Percentiles rank a stretch among this genome's conserved stretches.
These are phyloP conservation scores for Stichodactyla helianthus DNA, from an alignment of 64 coral and sea anemone species.

Conservation along the genomic window DNA sequence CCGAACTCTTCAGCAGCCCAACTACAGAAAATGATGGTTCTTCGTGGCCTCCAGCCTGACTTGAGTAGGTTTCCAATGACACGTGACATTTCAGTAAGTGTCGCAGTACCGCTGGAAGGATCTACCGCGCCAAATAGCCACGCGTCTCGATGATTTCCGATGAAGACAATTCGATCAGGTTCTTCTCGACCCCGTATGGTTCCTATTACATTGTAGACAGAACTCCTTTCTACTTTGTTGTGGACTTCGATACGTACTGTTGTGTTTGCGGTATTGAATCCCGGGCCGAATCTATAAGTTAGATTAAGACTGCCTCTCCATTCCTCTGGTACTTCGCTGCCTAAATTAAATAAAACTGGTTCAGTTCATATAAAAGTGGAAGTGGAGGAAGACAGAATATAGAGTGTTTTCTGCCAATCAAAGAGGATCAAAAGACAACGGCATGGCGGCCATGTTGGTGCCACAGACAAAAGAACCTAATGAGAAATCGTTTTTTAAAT, in stretches of 20 bases:
- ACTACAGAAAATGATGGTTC: conserved; percentile 84
- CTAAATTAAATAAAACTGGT: conserved; percentile 3
- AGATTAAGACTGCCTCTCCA: conserved; percentile 46
- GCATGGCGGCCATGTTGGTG: too few species aligned
- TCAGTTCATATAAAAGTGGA: not conserved
- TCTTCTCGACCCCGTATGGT: conserved; percentile 38
- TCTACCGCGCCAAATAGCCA: conserved; percentile 76
- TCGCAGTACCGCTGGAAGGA: conserved; percentile 67
- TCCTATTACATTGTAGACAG: conserved; percentile 42
- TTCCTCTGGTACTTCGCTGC: conserved; percentile 23
- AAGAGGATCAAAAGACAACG: too few species aligned
- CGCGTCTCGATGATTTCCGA: conserved; percentile 84
- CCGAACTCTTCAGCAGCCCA: conserved; percentile 93
- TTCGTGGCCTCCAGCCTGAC: conserved; percentile 68
- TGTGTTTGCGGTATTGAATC: conserved; percentile 27
- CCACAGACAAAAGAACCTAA: too few species aligned
- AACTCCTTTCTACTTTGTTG: conserved; percentile 26
- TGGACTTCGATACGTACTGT: conserved; percentile 34
- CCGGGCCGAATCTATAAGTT: conserved; percentile 48
- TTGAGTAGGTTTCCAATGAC: conserved; percentile 55
- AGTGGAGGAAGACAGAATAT: not conserved
- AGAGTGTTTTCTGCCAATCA: too few species aligned
- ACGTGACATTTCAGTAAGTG: conserved; percentile 71
- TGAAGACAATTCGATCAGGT: conserved; percentile 53
- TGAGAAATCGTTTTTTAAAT: too few species aligned